phyloP scores from a whole-genome alignment of 2,113 vertebrate genomes.

The Ivindomyrus marchei region DNA sequence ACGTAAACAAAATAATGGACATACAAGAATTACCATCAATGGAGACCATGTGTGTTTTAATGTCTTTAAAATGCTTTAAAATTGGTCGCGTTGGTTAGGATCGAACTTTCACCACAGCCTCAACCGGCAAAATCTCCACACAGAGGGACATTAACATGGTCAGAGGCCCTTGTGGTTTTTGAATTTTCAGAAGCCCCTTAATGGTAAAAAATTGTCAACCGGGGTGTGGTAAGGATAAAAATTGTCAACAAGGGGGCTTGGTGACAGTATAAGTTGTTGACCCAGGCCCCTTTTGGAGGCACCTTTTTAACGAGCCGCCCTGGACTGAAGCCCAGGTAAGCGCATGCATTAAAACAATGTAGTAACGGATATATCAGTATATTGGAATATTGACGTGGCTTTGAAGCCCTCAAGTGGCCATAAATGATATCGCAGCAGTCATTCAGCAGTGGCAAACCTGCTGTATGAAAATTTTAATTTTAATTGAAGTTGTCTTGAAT shows the following conservation, averaged over 20 bases:
- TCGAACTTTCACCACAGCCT: not conserved
- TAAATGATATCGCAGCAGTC: not conserved
- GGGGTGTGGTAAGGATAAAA: not conserved
- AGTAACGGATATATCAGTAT: not conserved
- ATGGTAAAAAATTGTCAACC: not conserved
- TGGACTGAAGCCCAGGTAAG: not conserved
- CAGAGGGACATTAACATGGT: not conserved
- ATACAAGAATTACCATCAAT: not conserved
- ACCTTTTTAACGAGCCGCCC: not conserved
- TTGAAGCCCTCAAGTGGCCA: not conserved
- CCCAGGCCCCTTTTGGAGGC: no score
- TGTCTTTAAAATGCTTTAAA: not conserved
- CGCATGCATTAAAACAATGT: not conserved
- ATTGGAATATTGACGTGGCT: not conserved
- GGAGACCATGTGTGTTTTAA: not conserved
- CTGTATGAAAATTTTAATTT: not conserved
- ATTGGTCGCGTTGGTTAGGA: not conserved
- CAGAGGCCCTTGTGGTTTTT: not conserved
- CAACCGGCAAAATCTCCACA: not conserved
- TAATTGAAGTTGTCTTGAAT: not conserved
- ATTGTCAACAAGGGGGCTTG: not conserved
- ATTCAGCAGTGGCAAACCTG: not conserved
- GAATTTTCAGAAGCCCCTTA: not conserved
- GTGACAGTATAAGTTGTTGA: not conserved
- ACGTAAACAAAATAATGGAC: not conserved